Evolutionary conservation across 2,113 vertebrate species (phyloP).

Genomic region (Natator depressus): DNA sequence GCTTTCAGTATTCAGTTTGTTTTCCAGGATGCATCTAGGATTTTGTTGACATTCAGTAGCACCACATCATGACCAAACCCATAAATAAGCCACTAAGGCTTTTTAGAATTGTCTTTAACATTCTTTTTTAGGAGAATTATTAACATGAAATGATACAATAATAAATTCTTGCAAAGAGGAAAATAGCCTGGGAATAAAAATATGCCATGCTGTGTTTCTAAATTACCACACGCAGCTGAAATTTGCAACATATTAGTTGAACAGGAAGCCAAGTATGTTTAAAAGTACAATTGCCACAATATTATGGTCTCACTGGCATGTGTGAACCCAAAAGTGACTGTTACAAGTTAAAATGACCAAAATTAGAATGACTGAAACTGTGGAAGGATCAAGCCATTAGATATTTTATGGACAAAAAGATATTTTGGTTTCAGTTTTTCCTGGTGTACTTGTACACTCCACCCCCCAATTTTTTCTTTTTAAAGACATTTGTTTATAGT

Average conservation of each 20-base stretch:
- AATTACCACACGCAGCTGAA: slow-evolving; percentile 76
- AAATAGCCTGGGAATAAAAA: slow-evolving; percentile 73
- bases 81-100: slow-evolving; percentile 36
- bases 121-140: slow-evolving; percentile 64
- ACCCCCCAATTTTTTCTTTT: not conserved
- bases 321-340: slow-evolving; percentile 45
- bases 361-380: slow-evolving; percentile 23
- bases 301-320: slow-evolving; percentile 65
- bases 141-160: slow-evolving; percentile 66
- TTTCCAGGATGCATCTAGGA: slow-evolving; percentile 2
- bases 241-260: slow-evolving; percentile 74
- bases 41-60: not conserved
- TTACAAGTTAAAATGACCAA: slow-evolving; percentile 40
- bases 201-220: slow-evolving; percentile 53
- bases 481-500: not conserved
- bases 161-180: slow-evolving; percentile 66
- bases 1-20: not conserved
- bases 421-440: not conserved
- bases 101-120: slow-evolving; percentile 67
- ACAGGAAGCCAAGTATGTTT: slow-evolving; percentile 72
- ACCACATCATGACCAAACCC: slow-evolving; percentile 1
- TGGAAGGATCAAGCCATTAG: not conserved
- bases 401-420: not conserved
- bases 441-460: not conserved
- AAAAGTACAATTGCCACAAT: slow-evolving; percentile 76